These are phyloP conservation scores for Spongilla lacustris DNA, from an alignment of 37 sponge, comb jelly and placozoan genomes.

Conservation along the genomic window DNA sequence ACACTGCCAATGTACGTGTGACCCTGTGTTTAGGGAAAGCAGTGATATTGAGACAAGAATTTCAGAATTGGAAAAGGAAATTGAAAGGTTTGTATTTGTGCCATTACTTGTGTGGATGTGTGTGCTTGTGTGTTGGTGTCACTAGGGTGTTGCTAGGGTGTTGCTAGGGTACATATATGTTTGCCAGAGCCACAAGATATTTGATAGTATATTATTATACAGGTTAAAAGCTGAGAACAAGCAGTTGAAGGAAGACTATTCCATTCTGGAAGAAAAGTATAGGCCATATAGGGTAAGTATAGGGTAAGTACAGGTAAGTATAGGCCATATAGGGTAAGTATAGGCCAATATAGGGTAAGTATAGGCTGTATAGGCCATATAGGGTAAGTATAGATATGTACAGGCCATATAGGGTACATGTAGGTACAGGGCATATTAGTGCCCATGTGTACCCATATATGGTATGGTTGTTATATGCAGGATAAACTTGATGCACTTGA, in stretches of 20 bases:
- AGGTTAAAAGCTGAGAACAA: constrained; percentile 39
- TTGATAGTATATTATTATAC: too few species aligned
- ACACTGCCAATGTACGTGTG: too few species aligned
- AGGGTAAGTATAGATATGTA: too few species aligned
- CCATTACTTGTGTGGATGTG: background rate
- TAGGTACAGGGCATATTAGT: too few species aligned
- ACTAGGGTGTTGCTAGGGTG: background rate
- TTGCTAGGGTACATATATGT: background rate
- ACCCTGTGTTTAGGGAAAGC: background rate
- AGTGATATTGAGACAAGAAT: constrained; percentile 12
- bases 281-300: constrained; percentile 39
- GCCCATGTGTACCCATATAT: background rate
- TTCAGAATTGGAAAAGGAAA: constrained; percentile 41
- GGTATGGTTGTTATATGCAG: background rate
- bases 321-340: constrained; percentile 36
- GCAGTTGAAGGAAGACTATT: constrained; percentile 27
- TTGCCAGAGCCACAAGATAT: too few species aligned
- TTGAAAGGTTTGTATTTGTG: constrained; percentile 27
- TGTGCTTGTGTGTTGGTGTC: background rate
- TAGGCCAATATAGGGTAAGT: too few species aligned
- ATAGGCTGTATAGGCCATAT: constrained; percentile 40
- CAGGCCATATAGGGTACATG: too few species aligned
- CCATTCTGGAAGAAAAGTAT: constrained; percentile 47
- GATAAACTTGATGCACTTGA: constrained; percentile 69
- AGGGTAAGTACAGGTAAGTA: too few species aligned